Conservation (phyloP, 2,888 invertebrate genomes). For the Eurytoma californica region DNA sequence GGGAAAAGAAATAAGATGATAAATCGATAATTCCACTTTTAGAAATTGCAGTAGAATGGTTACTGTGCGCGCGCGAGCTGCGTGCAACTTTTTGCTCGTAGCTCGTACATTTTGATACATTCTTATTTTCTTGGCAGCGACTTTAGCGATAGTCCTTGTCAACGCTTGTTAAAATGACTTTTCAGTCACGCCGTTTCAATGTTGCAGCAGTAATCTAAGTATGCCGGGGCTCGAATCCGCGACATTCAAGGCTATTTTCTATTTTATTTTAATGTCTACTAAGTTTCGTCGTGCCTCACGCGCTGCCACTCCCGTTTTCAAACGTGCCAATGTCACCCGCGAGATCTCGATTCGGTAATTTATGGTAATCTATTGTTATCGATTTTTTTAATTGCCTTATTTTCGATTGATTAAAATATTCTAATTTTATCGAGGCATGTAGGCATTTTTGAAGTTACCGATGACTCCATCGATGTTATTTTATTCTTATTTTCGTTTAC, state of each 20-base stretch:
- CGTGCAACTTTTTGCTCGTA: too few relatives aligned
- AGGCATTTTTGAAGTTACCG: too few relatives aligned
- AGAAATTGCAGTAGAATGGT: too few relatives aligned
- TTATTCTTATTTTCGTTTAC: not conserved
- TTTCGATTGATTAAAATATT: not conserved
- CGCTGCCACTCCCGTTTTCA: not conserved
- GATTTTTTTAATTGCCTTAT: not conserved
- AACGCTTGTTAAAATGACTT: constrained; percentile 6
- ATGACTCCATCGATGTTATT: not conserved
- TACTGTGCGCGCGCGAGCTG: too few relatives aligned
- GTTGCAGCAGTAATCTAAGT: constrained; percentile 7
- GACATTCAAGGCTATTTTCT: not conserved
- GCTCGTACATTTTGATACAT: not conserved
- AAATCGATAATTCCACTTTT: too few relatives aligned
- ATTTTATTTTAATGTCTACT: constrained; percentile 18
- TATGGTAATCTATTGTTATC: too few relatives aligned
- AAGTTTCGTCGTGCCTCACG: not conserved
- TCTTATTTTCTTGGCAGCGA: constrained; percentile 1
- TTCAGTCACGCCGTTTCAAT: constrained; percentile 15
- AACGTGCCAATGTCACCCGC: too few relatives aligned
- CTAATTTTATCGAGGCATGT: too few relatives aligned
- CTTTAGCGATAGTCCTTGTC: not conserved
- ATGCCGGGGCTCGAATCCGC: not conserved
- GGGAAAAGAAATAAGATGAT: too few relatives aligned
- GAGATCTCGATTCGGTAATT: too few relatives aligned